phyloP scores from a whole-genome alignment of 2,888 invertebrate genomes.

The Creontiades dilutus region DNA sequence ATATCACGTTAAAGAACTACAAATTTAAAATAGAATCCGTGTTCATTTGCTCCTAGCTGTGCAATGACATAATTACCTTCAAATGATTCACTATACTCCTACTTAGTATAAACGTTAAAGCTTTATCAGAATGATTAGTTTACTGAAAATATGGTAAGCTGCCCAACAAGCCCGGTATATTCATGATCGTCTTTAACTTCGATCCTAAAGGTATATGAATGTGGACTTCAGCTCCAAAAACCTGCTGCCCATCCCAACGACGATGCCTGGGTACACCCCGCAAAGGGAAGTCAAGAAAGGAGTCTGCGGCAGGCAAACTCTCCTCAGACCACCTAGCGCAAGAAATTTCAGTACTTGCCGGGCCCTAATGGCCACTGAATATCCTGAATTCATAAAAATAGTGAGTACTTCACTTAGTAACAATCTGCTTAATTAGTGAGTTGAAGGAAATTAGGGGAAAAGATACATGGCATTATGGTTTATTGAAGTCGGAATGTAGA shows the following conservation, averaged over 20 bases:
- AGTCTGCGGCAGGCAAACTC: conserved; percentile 59
- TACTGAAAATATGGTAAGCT: too few species aligned
- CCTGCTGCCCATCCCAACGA: conserved; percentile 44
- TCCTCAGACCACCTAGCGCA: conserved; percentile 47
- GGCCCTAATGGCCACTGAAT: conserved; percentile 3
- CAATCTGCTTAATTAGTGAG: neutral
- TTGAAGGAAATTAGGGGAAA: neutral
- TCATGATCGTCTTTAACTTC: too few species aligned
- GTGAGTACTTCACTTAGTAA: neutral
- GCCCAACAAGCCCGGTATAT: too few species aligned
- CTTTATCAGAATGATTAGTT: too few species aligned
- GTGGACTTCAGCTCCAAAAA: conserved; percentile 56
- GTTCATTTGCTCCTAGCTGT: too few species aligned
- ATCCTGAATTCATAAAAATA: conserved; percentile 47
- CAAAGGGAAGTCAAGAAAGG: conserved; percentile 68
- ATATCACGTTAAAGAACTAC: too few species aligned
- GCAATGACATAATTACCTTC: too few species aligned
- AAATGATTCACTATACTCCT: too few species aligned
- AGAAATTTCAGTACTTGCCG: conserved; percentile 55
- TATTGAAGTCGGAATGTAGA: too few species aligned
- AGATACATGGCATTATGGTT: too few species aligned
- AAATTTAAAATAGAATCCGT: too few species aligned
- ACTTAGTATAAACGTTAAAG: too few species aligned
- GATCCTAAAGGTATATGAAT: conserved; percentile 53
- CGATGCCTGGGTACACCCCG: conserved; percentile 45